Percentiles rank a stretch among this genome's conserved stretches.
These are phyloP conservation scores for Epiblema foenella DNA, from an alignment of 2,888 invertebrate genomes.

Conservation along the genomic window DNA sequence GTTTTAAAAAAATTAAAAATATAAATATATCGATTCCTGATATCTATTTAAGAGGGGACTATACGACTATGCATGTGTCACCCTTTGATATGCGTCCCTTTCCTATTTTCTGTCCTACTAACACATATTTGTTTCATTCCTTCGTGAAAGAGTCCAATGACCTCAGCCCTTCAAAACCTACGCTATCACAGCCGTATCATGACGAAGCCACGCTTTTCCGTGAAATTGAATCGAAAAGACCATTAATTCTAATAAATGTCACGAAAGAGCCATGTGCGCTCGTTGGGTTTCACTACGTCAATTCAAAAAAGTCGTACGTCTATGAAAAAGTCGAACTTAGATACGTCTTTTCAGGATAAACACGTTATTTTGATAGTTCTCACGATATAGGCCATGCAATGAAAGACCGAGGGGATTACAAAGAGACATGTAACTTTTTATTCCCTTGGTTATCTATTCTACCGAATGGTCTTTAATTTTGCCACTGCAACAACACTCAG, in stretches of 20 bases:
- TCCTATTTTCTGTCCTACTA: neutral
- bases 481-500: constrained; percentile 8
- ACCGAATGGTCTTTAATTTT: constrained; percentile 11
- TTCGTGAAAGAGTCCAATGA: neutral
- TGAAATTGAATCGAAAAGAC: constrained; percentile 20
- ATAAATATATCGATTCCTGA: too few relatives aligned
- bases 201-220: constrained; percentile 23
- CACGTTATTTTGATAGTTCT: constrained; percentile 19
- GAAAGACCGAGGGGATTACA: neutral
- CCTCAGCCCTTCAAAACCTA: neutral
- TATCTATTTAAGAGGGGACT: too few relatives aligned
- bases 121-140: neutral
- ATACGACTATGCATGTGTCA: too few relatives aligned
- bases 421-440: constrained; percentile 3
- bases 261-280: constrained; percentile 25
- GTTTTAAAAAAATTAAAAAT: too few relatives aligned
- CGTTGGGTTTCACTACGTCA: constrained; percentile 4
- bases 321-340: neutral
- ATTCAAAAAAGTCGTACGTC: neutral
- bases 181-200: constrained; percentile 19
- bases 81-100: neutral
- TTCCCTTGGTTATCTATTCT: neutral
- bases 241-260: constrained; percentile 36
- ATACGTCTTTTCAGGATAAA: neutral
- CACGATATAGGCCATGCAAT: constrained; percentile 7